Evolutionary conservation across 2,797 vertebrate species (phyloP).

Genomic region (Megaceryle alcyon): DNA sequence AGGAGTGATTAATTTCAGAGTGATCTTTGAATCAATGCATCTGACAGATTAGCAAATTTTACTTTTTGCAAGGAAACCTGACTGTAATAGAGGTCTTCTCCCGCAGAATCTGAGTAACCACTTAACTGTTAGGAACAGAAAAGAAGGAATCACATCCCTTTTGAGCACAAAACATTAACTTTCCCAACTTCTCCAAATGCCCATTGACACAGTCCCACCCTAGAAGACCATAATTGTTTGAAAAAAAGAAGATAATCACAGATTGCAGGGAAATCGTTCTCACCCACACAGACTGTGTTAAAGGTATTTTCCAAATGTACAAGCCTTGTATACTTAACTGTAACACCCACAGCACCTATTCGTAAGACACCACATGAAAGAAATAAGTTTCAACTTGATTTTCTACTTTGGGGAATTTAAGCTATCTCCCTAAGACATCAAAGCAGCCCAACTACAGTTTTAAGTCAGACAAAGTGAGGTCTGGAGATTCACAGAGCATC

Average conservation of each 20-base stretch:
- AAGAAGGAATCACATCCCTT: neutral
- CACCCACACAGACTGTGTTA: conserved; percentile 25
- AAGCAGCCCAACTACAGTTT: neutral
- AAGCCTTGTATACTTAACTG: neutral
- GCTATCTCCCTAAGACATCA: conserved; percentile 44
- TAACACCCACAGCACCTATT: conserved; percentile 26
- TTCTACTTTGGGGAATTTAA: conserved; percentile 21
- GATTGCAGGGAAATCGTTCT: neutral
- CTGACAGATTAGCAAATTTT: neutral
- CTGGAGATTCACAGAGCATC: neutral
- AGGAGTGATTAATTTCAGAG: neutral
- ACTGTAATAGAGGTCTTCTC: neutral
- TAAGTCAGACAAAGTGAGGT: neutral
- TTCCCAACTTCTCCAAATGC: neutral
- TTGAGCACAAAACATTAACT: neutral
- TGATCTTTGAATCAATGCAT: neutral
- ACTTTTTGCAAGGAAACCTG: neutral
- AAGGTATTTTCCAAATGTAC: conserved; percentile 36
- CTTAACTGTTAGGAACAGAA: neutral
- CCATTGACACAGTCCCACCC: neutral
- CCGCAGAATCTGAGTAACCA: neutral
- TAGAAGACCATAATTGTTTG: neutral
- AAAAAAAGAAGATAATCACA: conserved; percentile 18
- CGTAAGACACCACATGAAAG: conserved; percentile 51
- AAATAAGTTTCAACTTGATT: conserved; percentile 57